Evolutionary conservation across 2,888 invertebrate species (phyloP), one percentile per base, ranked within the genome.

Genomic region (Caenorhabditis japonica): DNA sequence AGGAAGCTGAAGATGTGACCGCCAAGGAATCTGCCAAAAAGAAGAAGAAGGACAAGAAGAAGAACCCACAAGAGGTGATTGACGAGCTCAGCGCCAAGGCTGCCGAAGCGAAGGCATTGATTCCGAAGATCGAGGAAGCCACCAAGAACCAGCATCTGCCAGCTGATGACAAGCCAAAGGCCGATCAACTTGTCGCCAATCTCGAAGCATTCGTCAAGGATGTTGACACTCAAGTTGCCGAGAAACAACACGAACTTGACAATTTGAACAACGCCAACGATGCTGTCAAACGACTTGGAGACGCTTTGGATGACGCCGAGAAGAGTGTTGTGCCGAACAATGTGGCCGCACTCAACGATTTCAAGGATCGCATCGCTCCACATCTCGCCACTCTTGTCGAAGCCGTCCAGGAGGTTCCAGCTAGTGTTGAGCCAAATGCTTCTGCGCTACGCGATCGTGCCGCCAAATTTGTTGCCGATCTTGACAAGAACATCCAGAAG

Each of bases 161-260:
- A 53, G 53, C 73, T 27, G 70, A 64, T 30, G 70, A 64, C 53
- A 70, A 73, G 52, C 44, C 66, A 49, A 73, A 77, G 44, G 72
- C 62, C 38, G 66, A 60, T 51, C 55, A 55, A 52, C 62, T 58
- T 49, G 38, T 58, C 38, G 41, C 39, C 46, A 64, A 27, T 39
- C 58, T 62, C 47, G 53, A 47, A 23, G 41, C 46, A 38, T 69
- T 59, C 51, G 58, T 68, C 56, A 47, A 61, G 52, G 73, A 74
- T 47, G 33, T 68, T 41, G 68, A 66, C 36, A 46, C 55, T 15
- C 60, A 68, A 52, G 41, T 69, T 30, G 55, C 39, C 19, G 70
- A 70, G 43, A 73, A 68, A 38, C 61, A 53, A 52, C 49, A 59
- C 34, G 70, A 70, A 36, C 53, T 73, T 19, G 75, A 69, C 46